Evolutionary conservation across 2,113 vertebrate species (phyloP).

Genomic region (Rhinoderma darwinii): DNA sequence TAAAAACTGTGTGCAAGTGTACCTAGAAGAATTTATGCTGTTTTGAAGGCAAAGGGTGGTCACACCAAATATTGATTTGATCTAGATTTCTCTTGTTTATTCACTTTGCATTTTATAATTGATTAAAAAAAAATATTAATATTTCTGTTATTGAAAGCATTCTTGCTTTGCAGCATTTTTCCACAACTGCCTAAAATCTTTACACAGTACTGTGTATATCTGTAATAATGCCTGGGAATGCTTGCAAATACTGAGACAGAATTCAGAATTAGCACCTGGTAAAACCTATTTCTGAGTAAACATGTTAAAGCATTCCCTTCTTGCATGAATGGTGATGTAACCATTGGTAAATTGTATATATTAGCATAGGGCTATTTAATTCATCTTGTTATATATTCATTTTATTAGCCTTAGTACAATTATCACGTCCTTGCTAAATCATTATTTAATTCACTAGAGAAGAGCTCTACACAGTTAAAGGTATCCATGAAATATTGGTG

Average conservation of each 20-base stretch:
- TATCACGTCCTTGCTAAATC: background rate
- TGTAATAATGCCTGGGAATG: background rate
- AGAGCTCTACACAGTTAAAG: background rate
- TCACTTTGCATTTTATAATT: too few relatives aligned
- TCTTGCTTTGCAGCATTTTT: too few relatives aligned
- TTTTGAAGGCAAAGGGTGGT: too few relatives aligned
- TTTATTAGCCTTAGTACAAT: background rate
- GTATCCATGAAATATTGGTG: background rate
- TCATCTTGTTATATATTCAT: conserved; percentile 11
- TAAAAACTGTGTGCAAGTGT: too few relatives aligned
- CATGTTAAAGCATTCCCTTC: background rate
- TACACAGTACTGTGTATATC: too few relatives aligned
- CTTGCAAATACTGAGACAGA: background rate
- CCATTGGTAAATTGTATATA: conserved; percentile 13
- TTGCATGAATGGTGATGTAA: background rate
- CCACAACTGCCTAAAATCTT: too few relatives aligned
- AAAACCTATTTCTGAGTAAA: background rate
- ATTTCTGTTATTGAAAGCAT: too few relatives aligned
- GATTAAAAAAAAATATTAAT: too few relatives aligned
- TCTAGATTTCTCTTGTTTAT: too few relatives aligned
- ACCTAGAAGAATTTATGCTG: too few relatives aligned
- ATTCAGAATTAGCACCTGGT: background rate
- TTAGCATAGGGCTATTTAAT: conserved; percentile 12
- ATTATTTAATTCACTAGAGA: background rate
- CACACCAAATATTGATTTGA: too few relatives aligned